These are phyloP conservation scores for Oligia latruncula DNA, from an alignment of 2,888 invertebrate species.

Conservation along the genomic window DNA sequence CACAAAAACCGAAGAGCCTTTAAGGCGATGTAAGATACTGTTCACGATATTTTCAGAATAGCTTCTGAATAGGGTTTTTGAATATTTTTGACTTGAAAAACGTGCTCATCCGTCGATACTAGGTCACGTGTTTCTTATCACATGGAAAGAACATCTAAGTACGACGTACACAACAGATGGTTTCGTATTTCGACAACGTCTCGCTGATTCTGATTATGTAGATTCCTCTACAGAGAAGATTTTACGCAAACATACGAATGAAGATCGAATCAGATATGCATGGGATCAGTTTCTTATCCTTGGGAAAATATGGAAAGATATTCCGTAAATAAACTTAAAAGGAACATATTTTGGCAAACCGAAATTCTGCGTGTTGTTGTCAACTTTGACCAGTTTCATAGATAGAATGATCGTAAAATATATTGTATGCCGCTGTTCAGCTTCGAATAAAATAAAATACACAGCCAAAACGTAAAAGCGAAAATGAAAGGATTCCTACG, in stretches of 20 bases:
- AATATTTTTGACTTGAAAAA: conserved; percentile 42
- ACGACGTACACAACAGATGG: conserved; percentile 72
- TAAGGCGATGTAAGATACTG: conserved; percentile 47
- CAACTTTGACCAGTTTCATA: conserved; percentile 59
- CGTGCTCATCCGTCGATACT: conserved; percentile 43
- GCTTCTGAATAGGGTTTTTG: conserved; percentile 33
- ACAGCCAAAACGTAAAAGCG: conserved; percentile 42
- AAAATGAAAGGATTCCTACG: conserved; percentile 49
- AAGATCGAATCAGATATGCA: conserved; percentile 87
- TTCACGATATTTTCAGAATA: conserved; percentile 45
- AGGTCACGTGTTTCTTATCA: conserved; percentile 54
- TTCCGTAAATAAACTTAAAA: conserved; percentile 80
- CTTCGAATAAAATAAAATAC: conserved; percentile 59
- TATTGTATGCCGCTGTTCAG: conserved; percentile 52
- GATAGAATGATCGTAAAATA: conserved; percentile 56
- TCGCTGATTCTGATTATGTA: conserved; percentile 87
- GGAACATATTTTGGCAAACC: conserved; percentile 68
- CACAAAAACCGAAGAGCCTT: conserved; percentile 48
- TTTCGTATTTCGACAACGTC: conserved; percentile 82
- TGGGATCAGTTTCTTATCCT: conserved; percentile 85
- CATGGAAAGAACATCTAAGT: conserved; percentile 64
- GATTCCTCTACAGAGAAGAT: conserved; percentile 83
- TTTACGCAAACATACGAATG: conserved; percentile 86
- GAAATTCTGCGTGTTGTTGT: conserved; percentile 61
- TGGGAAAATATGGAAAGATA: conserved; percentile 79